phyloP scores from a whole-genome alignment of 1,140 invertebrate genomes.

The Lepidurus apus region DNA sequence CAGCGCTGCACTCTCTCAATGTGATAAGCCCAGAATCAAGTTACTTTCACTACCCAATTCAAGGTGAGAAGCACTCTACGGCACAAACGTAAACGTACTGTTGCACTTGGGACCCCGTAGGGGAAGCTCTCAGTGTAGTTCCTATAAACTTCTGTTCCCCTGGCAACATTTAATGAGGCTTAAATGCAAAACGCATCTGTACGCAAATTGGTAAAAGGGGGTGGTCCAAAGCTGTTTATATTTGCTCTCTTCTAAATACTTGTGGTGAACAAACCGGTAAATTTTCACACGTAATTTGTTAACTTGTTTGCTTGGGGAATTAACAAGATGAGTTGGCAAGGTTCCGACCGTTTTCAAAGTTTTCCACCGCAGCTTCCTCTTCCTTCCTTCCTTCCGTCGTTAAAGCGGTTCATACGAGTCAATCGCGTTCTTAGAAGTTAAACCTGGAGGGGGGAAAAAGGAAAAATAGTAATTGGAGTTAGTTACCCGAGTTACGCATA shows the following conservation, averaged over 20 bases:
- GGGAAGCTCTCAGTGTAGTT: background rate
- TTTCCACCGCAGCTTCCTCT: background rate
- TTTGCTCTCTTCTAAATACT: background rate
- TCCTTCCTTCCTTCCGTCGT: background rate
- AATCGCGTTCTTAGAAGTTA: background rate
- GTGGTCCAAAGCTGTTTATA: background rate
- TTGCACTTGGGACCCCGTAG: background rate
- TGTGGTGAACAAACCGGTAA: constrained; percentile 1
- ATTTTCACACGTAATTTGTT: background rate
- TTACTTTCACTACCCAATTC: constrained; percentile 1
- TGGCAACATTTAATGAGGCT: background rate
- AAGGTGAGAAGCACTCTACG: background rate
- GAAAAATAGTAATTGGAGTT: background rate
- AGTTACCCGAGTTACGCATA: background rate
- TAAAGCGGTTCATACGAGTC: background rate
- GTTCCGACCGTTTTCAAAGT: background rate
- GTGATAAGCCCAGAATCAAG: background rate
- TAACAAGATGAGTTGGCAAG: background rate
- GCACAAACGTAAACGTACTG: constrained; percentile 5
- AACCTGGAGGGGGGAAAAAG: background rate
- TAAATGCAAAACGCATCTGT: background rate
- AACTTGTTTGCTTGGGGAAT: background rate
- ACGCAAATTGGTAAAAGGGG: background rate
- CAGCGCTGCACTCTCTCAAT: background rate
- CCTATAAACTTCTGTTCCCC: background rate